A percentile compares a stretch with the other conserved stretches of the same genome.
These are phyloP conservation scores for Macrophya alboannulata DNA, from an alignment of 2,888 invertebrate genomes.

Conservation along the genomic window DNA sequence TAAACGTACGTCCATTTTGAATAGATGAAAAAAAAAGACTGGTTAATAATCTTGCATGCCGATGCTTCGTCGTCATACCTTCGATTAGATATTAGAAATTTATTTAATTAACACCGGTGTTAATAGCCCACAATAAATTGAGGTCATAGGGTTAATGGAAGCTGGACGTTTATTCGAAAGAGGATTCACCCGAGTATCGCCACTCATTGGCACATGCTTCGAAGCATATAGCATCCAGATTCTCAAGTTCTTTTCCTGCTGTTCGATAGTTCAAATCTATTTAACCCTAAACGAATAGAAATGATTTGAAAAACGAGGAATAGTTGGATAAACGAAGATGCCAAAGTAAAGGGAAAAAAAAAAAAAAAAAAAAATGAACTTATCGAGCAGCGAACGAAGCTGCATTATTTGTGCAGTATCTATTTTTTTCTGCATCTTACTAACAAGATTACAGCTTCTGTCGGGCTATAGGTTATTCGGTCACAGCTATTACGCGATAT, in stretches of 20 bases:
- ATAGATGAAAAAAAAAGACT: background rate
- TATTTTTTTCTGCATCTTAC: background rate
- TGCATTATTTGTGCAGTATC: background rate
- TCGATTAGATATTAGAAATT: slow-evolving; percentile 15
- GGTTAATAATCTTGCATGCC: slow-evolving; percentile 9
- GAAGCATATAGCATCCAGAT: background rate
- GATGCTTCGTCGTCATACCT: background rate
- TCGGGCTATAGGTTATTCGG: slow-evolving; percentile 64
- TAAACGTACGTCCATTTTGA: background rate
- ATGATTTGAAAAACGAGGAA: background rate
- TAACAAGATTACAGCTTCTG: slow-evolving; percentile 43
- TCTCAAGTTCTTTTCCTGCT: background rate
- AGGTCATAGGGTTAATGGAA: slow-evolving; percentile 37
- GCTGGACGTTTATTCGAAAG: background rate
- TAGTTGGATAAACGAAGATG: background rate
- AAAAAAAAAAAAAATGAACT: background rate
- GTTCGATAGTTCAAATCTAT: background rate
- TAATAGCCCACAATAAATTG: slow-evolving; percentile 34
- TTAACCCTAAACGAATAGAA: background rate
- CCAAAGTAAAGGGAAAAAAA: too few species aligned
- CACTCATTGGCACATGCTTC: slow-evolving; percentile 34
- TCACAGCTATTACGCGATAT: slow-evolving; percentile 61
- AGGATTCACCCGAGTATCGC: background rate
- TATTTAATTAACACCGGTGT: slow-evolving; percentile 41
- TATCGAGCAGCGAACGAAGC: background rate